Evolutionary conservation across 53 echinoderm and acorn worm species (phyloP), one percentile per base, ranked within the genome.

Genomic region (Stichopus horrens): DNA sequence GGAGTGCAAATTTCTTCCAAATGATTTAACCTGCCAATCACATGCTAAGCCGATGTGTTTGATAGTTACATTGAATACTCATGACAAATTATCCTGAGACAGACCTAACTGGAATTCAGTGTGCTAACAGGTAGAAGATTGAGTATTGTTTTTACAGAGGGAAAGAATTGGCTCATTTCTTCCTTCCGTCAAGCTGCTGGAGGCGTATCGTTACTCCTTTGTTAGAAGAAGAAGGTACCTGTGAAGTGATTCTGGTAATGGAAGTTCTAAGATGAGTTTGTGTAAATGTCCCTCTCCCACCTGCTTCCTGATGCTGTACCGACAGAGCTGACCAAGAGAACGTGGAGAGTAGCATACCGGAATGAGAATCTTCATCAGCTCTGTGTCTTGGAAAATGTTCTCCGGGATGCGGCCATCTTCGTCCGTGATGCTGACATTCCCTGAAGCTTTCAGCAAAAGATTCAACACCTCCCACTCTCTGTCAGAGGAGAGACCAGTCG

Each of bases 301-400:
- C 4, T 86, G 85, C 37, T 90, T 90, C 14, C 98, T 88, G 54
- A 98, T 94, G 9, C 79, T 66, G 54, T 94, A 98, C 23, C 98
- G 98, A 74, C 97, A 98, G 18, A 93, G 95, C 89, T 98, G 95
- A 53, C 92, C 86, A 11, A 98, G 91, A 58, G 90, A 66, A 20
- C 98, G 89, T 0, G 94, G 89, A 19, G 88, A 90, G 59, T 87
- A 83, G 86, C 98, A 92, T 6, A 88, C 76, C 22, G 80, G 93
- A 7, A 82, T 79, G n/a, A 94, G 74, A 79, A 95, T 57, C 55
- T 87, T 86, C 89, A 88, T 90, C 74, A 98, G 88, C 57, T 95
- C 94, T 9, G 88, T 53, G 66, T 98, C 98, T 21, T 87, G 78
- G 14, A 52, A 75, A 73, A 96, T 88, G 55, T 77, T 65, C n/a